Percentiles rank a stretch among this genome's conserved stretches.
phyloP scores from a whole-genome alignment of 2,113 vertebrate species.

The Phyllostomus hastatus region DNA sequence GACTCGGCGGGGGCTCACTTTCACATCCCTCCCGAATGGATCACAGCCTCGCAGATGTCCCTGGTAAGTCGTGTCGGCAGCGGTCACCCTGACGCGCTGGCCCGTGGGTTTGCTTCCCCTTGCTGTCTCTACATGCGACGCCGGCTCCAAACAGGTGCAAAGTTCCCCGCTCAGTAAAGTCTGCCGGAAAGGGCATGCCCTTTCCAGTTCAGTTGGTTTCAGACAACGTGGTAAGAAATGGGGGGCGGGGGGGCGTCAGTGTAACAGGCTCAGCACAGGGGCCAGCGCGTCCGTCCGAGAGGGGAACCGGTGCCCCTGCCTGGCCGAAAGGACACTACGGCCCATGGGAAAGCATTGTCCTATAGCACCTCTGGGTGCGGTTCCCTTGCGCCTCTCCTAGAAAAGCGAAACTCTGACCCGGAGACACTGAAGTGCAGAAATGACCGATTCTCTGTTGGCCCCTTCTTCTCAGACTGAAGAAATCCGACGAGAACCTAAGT shows the following conservation, averaged over 20 bases:
- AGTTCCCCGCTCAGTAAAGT: constrained; percentile 57
- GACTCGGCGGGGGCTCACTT: constrained; percentile 85
- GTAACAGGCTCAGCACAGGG: neutral
- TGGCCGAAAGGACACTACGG: neutral
- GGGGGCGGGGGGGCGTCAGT: neutral
- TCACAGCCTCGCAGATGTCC: constrained; percentile 80
- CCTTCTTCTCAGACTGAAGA: neutral
- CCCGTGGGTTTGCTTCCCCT: neutral
- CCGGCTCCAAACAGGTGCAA: constrained; percentile 47
- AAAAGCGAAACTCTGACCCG: neutral
- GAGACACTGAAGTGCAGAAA: neutral
- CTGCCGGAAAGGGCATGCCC: neutral
- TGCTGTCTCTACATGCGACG: neutral
- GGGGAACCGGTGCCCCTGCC: neutral
- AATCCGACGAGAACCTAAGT: neutral
- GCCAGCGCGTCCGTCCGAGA: neutral
- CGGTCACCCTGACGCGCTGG: neutral
- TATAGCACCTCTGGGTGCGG: neutral
- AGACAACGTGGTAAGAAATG: neutral
- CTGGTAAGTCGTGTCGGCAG: constrained; percentile 73
- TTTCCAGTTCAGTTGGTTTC: neutral
- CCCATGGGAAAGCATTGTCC: neutral
- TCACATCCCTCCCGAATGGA: constrained; percentile 83
- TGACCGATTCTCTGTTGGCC: neutral
- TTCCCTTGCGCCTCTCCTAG: neutral